Base-by-base conservation (phyloP, 2,113 vertebrate genomes). In the Accipiter cooperii region DNA sequence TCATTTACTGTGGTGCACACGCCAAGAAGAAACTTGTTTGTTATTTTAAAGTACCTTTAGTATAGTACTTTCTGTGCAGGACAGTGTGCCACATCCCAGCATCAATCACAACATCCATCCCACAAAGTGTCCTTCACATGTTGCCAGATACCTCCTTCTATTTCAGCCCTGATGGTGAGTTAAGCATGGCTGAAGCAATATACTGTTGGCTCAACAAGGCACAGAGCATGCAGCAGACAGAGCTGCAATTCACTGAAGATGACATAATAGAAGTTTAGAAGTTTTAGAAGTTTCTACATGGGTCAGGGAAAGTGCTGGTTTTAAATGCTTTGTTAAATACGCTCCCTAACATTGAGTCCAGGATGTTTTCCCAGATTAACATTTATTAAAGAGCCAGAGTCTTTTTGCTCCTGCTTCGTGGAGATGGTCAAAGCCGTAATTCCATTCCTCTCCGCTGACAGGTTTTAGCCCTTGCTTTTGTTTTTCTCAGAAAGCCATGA, bases 161-260 rank as follows among this genome's bases (percentile, higher is more conserved):
- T 52, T 60, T 55, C 52, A 83, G 66, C n/a, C 66, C 44, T 1
- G 0, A 7, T 6, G 22, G 17, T 0, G 52, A 71, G 42, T 31
- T 44, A 36, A 47, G 26, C 57, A 16, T 1, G 13, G 78, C 63
- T 76, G 51, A 80, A 92, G 65, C 38, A 71, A 34, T 0, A 31
- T 8, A n/a, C 49, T 52, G 8, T 14, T 70, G 58, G 38, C 76
- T 71, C 55, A 51, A 47, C 31, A 44, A 68, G 38, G 54, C 84
- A 84, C 44, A 76, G 34, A 47, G 40, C 16, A 20, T 9, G 24
- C 51, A 33, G 36, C 38, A 84, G 33, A 57, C 12, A 38, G n/a
- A n/a, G 38, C 68, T 74, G 65, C 40, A 46, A 9, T 24, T 17
- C 26, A 12, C 74, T 63, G n/a, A n/a, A 34, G 22, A 26, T 42